Conservation (phyloP, 1,140 invertebrate genomes). For the Trinorchestia longiramus region DNA sequence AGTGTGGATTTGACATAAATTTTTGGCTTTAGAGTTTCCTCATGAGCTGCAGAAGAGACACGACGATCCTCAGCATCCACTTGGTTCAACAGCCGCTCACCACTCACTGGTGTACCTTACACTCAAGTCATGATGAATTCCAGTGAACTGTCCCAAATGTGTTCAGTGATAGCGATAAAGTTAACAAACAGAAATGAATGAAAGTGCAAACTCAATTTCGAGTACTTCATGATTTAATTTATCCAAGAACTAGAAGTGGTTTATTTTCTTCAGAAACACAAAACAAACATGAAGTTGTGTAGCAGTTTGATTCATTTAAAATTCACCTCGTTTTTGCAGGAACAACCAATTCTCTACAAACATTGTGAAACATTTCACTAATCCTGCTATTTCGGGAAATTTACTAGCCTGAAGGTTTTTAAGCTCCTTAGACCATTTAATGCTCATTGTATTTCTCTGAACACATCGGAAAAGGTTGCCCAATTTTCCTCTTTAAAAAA, state of each 20-base stretch:
- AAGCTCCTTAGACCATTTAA: constrained; percentile 5
- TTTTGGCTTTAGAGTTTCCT: too few species aligned
- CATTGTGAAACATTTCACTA: constrained; percentile 17
- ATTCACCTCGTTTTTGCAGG: background rate
- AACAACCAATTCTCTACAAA: background rate
- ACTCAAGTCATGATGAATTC: background rate
- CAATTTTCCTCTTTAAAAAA: constrained; percentile 31
- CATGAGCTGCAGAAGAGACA: too few species aligned
- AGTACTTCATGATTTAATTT: background rate
- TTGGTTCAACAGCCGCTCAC: too few species aligned
- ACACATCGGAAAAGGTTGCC: constrained; percentile 31
- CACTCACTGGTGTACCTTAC: too few species aligned
- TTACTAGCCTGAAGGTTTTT: background rate
- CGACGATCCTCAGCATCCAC: background rate
- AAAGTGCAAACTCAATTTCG: background rate
- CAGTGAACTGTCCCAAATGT: background rate
- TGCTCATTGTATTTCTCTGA: constrained; percentile 20
- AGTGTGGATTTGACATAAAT: too few species aligned
- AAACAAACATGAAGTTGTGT: background rate
- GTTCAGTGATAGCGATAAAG: background rate
- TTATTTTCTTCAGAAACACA: background rate
- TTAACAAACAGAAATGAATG: background rate
- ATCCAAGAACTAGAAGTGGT: background rate
- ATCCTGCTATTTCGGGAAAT: background rate
- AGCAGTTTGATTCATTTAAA: background rate